Evolutionary conservation across 2,888 invertebrate species (phyloP).

Genomic region (Silvanus unidentatus): DNA sequence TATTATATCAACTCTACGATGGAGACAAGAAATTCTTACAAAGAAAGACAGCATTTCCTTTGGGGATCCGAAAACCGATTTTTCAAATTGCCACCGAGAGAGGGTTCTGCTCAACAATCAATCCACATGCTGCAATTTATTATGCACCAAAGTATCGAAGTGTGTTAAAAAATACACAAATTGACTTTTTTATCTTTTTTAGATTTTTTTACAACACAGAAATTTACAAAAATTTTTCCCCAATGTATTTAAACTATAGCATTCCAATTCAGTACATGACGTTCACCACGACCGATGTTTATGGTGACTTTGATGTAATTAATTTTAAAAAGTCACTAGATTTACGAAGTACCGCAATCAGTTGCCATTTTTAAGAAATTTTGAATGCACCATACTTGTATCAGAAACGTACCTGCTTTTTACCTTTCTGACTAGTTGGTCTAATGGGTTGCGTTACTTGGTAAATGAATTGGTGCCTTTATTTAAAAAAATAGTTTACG

Average conservation of each 20-base stretch:
- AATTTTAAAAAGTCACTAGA: too few species aligned
- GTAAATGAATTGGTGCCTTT: background rate
- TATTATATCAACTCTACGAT: constrained; percentile 4
- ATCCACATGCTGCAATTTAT: constrained; percentile 16
- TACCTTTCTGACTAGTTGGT: too few species aligned
- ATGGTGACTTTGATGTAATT: background rate
- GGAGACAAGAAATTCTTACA: background rate
- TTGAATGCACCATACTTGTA: too few species aligned
- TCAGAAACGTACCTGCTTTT: too few species aligned
- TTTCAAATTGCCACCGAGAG: constrained; percentile 16
- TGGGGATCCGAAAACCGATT: constrained; percentile 7
- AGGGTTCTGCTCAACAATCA: constrained; percentile 16
- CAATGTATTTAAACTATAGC: too few species aligned
- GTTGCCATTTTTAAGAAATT: too few species aligned
- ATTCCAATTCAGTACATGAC: too few species aligned
- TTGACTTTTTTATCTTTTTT: constrained; percentile 5
- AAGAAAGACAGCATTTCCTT: constrained; percentile 8
- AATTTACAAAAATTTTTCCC: constrained; percentile 8
- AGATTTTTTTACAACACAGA: constrained; percentile 14
- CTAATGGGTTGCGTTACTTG: too few species aligned
- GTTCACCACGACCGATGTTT: background rate
- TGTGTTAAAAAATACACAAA: background rate
- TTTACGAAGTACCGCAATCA: too few species aligned
- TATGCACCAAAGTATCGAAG: constrained; percentile 15
- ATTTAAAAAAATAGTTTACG: background rate